Evolutionary conservation across 2,797 vertebrate genomes (phyloP), one percentile per base, ranked within the genome.

Genomic region (Urosaurus nigricauda): DNA sequence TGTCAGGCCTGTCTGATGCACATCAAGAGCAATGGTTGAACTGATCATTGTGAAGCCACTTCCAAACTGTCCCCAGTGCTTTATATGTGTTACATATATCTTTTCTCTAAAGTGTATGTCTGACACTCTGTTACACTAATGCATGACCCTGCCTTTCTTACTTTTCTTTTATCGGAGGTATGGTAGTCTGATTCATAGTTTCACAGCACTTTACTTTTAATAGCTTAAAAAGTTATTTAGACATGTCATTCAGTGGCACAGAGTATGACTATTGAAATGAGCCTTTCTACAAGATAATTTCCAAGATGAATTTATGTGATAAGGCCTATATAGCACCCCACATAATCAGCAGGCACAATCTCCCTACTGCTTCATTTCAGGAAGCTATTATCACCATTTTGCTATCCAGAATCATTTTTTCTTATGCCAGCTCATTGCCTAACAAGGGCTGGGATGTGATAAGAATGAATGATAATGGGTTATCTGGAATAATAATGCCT

Each of bases 361-460:
- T 71, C 68, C 71, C 51, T 73, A 37, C 12, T 35, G 13, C 53
- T 74, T 82, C 26, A 26, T 82, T 74, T 87, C 68, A 74, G 40
- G 32, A 29, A 47, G 4, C 68, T 58, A 75, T 87, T 63, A 74
- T 87, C 17, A 74, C 29, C n/a, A 32, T 81, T 87, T 53, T 63
- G 79, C 86, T 74, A 82, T 87, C 86, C 24, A 5, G 29, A 37
- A 82, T 60, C 40, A 60, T 81, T 73, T 81, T 65, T 81, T 87
- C 86, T 53, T 80, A 37, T 53, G 85, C 43, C 2, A 56, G 47
- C 85, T 79, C 77, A 79, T 53, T 63, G 53, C 47, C n/a, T 81
- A 74, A 60, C 79, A 87, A 81, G 68, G 13, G 16, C 19, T 21
- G 51, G 29, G n/a, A 53, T 79, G 63, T 37, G 63, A 79, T 51